Percentiles rank a stretch among this genome's conserved stretches.
phyloP scores from a whole-genome alignment of 2,888 invertebrate species.

The Gisinianus flammeolus region DNA sequence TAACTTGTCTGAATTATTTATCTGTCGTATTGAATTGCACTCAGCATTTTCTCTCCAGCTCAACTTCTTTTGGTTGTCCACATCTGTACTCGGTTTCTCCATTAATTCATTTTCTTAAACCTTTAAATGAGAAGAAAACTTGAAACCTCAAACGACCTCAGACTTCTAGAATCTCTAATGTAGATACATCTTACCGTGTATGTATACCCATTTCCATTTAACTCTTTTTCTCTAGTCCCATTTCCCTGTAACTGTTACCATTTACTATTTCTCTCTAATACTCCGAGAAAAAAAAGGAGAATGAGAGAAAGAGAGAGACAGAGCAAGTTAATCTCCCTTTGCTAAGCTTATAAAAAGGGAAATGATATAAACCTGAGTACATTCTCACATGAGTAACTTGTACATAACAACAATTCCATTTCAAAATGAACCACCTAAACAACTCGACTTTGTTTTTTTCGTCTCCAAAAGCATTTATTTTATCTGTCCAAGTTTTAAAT shows the following conservation, averaged over 20 bases:
- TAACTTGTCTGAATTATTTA: conserved; percentile 41
- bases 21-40: conserved; percentile 28
- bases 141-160: neutral
- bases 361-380: neutral
- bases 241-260: neutral
- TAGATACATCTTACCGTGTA: neutral
- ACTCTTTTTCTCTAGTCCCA: neutral
- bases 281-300: neutral
- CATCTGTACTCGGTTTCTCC: conserved; percentile 11
- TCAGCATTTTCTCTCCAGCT: neutral
- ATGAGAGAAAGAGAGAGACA: neutral
- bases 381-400: neutral
- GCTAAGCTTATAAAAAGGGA: neutral
- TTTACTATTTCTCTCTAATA: neutral
- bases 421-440: conserved; percentile 9
- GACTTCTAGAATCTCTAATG: neutral
- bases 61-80: neutral
- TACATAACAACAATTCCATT: neutral
- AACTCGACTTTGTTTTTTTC: neutral
- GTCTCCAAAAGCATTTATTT: neutral
- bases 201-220: neutral
- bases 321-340: conserved; percentile 12
- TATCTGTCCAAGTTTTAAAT: conserved; percentile 6
- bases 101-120: conserved; percentile 9
- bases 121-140: conserved; percentile 3